phyloP scores from a whole-genome alignment of 2,113 vertebrate genomes.

The Crypturellus undulatus region DNA sequence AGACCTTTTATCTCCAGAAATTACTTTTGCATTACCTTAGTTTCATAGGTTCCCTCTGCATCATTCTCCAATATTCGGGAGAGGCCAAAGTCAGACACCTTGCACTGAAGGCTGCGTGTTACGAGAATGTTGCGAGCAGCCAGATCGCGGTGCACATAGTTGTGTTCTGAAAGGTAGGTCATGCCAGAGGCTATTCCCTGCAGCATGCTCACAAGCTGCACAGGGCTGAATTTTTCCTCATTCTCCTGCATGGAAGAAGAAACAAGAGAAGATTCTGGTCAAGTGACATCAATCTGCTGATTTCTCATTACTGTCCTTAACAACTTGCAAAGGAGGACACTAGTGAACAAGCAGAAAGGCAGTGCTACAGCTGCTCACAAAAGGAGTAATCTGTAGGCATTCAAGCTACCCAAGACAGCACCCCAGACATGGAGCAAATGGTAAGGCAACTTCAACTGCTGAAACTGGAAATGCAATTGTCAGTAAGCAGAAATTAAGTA shows the following conservation, averaged over 20 bases:
- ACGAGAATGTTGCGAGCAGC: slow-evolving; percentile 84
- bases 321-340: background rate
- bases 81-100: slow-evolving; percentile 84
- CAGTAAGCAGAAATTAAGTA: background rate
- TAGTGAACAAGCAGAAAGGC: background rate
- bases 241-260: slow-evolving; percentile 65
- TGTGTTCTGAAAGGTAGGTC: slow-evolving; percentile 83
- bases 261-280: background rate
- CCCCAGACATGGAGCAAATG: background rate
- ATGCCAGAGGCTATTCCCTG: slow-evolving; percentile 84
- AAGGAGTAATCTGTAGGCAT: background rate
- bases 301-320: background rate
- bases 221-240: slow-evolving; percentile 78
- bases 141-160: slow-evolving; percentile 81
- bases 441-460: background rate
- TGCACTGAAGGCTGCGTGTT: slow-evolving; percentile 78
- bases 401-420: background rate
- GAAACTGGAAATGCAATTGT: background rate
- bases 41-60: slow-evolving; percentile 81
- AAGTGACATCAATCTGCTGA: background rate
- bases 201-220: slow-evolving; percentile 83
- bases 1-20: background rate
- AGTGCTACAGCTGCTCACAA: background rate
- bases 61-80: slow-evolving; percentile 78
- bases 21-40: slow-evolving; percentile 67